Evolutionary conservation across 2,888 invertebrate genomes (phyloP).

Genomic region (Thymelicus sylvestris): DNA sequence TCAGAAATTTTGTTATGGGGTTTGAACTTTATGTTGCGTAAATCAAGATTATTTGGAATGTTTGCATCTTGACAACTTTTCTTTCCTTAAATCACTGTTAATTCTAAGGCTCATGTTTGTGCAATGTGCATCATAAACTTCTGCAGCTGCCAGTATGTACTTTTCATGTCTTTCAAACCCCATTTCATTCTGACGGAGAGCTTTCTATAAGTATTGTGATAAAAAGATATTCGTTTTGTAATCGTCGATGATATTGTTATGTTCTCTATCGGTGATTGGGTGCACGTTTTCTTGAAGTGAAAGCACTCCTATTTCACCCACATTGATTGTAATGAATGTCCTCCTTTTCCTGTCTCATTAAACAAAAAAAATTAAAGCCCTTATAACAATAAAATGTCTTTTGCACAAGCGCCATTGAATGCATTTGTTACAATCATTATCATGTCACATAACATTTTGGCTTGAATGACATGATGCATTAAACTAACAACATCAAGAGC

Average conservation of each 20-base stretch:
- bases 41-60: conserved; percentile 76
- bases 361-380: conserved; percentile 9
- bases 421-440: conserved; percentile 75
- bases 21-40: conserved; percentile 79
- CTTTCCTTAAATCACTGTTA: conserved; percentile 65
- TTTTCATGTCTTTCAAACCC: conserved; percentile 80
- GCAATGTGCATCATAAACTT: conserved; percentile 69
- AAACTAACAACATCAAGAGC: conserved; percentile 72
- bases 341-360: conserved; percentile 37
- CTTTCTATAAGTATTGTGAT: conserved; percentile 58
- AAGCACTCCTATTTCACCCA: conserved; percentile 78
- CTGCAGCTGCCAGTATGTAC: conserved; percentile 58
- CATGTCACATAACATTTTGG: conserved; percentile 76
- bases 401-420: conserved; percentile 52
- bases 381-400: conserved; percentile 33
- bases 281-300: conserved; percentile 76
- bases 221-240: conserved; percentile 19
- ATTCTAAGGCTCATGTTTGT: conserved; percentile 64
- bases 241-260: conserved; percentile 40
- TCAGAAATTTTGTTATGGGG: conserved; percentile 77
- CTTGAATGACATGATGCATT: conserved; percentile 76
- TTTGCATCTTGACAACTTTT: conserved; percentile 85
- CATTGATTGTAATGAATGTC: conserved; percentile 72
- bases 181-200: conserved; percentile 81
- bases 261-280: conserved; percentile 73